Percentiles rank a stretch among this genome's conserved stretches.
These are phyloP conservation scores for Coecobrya sp. DNA, from an alignment of 2,888 invertebrate species.

Conservation along the genomic window DNA sequence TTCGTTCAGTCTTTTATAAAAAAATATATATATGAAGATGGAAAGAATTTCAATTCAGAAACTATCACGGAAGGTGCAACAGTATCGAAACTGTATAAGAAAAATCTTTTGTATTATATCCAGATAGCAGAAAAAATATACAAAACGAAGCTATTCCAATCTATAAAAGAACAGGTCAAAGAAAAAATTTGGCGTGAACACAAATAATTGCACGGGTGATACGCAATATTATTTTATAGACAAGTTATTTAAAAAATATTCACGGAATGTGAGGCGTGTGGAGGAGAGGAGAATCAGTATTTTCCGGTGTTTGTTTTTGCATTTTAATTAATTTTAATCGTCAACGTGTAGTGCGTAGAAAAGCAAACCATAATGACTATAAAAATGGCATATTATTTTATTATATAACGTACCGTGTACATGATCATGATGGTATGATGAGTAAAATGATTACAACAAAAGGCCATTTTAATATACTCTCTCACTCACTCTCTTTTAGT, in stretches of 20 bases:
- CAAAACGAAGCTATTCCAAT: conserved; percentile 44
- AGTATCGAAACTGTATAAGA: conserved; percentile 24
- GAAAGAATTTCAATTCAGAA: conserved; percentile 50
- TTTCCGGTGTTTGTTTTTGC: conserved; percentile 66
- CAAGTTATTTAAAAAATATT: conserved; percentile 18
- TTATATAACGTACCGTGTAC: neutral
- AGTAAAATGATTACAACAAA: neutral
- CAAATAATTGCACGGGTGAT: conserved; percentile 1
- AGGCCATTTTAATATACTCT: conserved; percentile 30
- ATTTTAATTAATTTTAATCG: conserved; percentile 50
- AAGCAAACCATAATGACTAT: no score
- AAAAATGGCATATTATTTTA: neutral
- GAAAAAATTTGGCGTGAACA: neutral
- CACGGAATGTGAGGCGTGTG: neutral
- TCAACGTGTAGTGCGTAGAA: conserved; percentile 18
- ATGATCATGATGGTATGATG: neutral
- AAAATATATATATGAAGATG: conserved; percentile 45
- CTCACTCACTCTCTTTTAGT: conserved; percentile 15
- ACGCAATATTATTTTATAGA: conserved; percentile 5
- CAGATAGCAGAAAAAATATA: neutral
- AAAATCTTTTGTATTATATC: conserved; percentile 41
- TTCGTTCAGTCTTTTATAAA: conserved; percentile 72
- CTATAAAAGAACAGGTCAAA: conserved; percentile 33
- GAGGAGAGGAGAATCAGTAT: conserved; percentile 64
- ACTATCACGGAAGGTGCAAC: conserved; percentile 43